phyloP scores from a whole-genome alignment of 2,888 invertebrate species.

The Perizoma affinitatum region DNA sequence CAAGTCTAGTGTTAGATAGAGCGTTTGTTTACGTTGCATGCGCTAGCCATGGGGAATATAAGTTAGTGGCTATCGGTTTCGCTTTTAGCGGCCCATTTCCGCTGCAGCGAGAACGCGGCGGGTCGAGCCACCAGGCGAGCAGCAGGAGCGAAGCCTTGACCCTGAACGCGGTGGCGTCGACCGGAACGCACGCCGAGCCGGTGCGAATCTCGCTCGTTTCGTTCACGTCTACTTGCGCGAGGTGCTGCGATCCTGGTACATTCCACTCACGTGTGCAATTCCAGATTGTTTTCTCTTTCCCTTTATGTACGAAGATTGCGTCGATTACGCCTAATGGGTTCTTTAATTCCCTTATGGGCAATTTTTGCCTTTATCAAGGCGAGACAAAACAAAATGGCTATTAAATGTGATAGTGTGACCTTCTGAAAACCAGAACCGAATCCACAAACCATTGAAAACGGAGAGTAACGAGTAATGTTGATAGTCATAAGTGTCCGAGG shows the following conservation, averaged over 20 bases:
- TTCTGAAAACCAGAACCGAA: slow-evolving; percentile 19
- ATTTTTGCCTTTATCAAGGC: slow-evolving; percentile 25
- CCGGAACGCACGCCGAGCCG: slow-evolving; percentile 79
- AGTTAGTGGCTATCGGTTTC: slow-evolving; percentile 64
- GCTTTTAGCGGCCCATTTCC: slow-evolving; percentile 73
- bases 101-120: slow-evolving; percentile 57
- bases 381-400: slow-evolving; percentile 29
- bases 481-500: slow-evolving; percentile 44
- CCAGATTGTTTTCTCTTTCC: slow-evolving; percentile 71
- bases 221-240: slow-evolving; percentile 49
- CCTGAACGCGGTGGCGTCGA: slow-evolving; percentile 83
- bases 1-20: slow-evolving; percentile 34
- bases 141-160: slow-evolving; percentile 81
- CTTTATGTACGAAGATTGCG: slow-evolving; percentile 53
- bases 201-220: slow-evolving; percentile 64
- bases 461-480: slow-evolving; percentile 15
- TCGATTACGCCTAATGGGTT: slow-evolving; percentile 49
- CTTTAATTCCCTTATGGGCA: slow-evolving; percentile 28
- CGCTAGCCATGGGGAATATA: slow-evolving; percentile 49
- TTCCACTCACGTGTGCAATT: slow-evolving; percentile 70
- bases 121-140: slow-evolving; percentile 65
- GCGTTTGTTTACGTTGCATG: slow-evolving; percentile 35
- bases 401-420: slow-evolving; percentile 23
- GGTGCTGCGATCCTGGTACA: slow-evolving; percentile 73
- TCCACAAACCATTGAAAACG: slow-evolving; percentile 5